A percentile compares a stretch with the other conserved stretches of the same genome.
Conservation (phyloP, 2,113 vertebrate species). For the Nesoenas mayeri region DNA sequence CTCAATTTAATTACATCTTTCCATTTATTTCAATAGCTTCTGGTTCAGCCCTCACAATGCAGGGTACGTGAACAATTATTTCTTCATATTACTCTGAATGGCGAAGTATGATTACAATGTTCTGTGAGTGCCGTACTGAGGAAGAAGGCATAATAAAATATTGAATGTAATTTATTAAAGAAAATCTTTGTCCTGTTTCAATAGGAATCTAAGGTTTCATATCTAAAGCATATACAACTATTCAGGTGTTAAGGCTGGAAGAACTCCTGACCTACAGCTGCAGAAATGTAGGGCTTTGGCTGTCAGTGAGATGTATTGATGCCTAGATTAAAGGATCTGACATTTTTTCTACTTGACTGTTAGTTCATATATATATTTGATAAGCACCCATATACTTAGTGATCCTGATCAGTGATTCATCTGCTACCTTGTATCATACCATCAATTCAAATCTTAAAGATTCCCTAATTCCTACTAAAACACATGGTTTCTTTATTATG, state of each 20-base stretch:
- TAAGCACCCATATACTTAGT: background rate
- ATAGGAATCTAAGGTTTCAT: background rate
- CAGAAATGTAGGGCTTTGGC: background rate
- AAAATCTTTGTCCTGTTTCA: background rate
- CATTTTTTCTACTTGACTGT: background rate
- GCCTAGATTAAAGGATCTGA: background rate
- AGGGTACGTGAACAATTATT: background rate
- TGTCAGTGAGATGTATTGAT: background rate
- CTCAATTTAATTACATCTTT: background rate
- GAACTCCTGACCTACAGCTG: background rate
- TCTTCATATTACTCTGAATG: background rate
- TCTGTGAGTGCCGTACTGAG: background rate
- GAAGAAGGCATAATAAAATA: background rate
- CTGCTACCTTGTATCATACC: background rate
- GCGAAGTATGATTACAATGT: background rate
- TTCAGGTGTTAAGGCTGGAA: background rate
- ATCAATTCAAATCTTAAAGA: background rate
- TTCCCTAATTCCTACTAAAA: background rate
- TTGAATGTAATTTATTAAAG: background rate
- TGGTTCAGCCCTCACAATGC: background rate
- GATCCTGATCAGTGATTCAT: background rate
- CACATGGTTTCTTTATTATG: background rate
- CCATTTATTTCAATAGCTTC: background rate
- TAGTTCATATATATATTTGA: background rate
- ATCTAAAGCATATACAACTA: background rate